Percentiles rank a stretch among this genome's conserved stretches.
These are phyloP conservation scores for Arge pagana DNA, from an alignment of 2,888 invertebrate genomes.

Conservation along the genomic window DNA sequence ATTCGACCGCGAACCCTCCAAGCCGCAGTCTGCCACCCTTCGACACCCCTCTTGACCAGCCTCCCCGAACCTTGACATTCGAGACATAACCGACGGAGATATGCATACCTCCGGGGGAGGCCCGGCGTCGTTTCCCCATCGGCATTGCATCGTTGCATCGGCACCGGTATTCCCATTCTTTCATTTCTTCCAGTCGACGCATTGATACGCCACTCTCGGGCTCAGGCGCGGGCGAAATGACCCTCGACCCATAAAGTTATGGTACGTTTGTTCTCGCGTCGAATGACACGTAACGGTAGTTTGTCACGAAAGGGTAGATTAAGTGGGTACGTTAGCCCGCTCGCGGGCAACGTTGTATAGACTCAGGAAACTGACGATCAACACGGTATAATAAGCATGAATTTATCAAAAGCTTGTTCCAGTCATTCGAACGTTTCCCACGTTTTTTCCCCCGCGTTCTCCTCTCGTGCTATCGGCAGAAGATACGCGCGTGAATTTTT, in stretches of 20 bases:
- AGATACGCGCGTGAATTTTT: no score
- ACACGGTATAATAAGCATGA: neutral
- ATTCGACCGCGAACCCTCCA: slow-evolving; percentile 53
- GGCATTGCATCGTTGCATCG: slow-evolving; percentile 16
- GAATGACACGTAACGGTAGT: slow-evolving; percentile 13
- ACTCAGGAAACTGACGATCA: slow-evolving; percentile 12
- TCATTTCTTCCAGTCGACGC: no score
- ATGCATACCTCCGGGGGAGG: slow-evolving; percentile 38
- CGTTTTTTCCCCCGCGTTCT: neutral
- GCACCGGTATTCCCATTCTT: no score
- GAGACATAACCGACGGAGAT: slow-evolving; percentile 54
- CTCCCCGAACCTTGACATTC: slow-evolving; percentile 47
- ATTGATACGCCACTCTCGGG: no score
- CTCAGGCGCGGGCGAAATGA: neutral
- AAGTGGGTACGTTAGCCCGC: slow-evolving; percentile 7
- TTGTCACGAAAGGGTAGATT: slow-evolving; percentile 13
- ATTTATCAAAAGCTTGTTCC: neutral
- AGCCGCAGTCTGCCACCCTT: slow-evolving; percentile 34
- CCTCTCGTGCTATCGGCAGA: no score
- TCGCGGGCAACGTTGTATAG: neutral
- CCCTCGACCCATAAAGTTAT: slow-evolving; percentile 9
- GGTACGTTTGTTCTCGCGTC: slow-evolving; percentile 13
- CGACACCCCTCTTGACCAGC: slow-evolving; percentile 29
- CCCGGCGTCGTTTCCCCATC: slow-evolving; percentile 1
- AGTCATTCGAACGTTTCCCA: neutral